Conservation (phyloP, 2,888 invertebrate genomes). For the Zaprionus obscuricornis region DNA sequence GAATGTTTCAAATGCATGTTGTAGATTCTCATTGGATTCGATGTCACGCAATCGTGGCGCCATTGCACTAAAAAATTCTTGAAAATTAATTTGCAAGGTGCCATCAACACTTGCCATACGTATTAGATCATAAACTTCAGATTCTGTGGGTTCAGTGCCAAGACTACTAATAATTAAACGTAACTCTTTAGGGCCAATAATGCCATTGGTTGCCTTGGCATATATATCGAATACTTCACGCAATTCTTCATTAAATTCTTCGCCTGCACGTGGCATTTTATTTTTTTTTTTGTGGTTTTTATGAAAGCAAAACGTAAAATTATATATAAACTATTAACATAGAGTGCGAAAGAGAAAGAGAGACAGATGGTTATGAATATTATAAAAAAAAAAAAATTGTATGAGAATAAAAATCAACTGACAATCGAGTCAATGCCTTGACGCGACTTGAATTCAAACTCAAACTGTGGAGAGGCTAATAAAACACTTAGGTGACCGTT, state of each 20-base stretch:
- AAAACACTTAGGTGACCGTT: conserved; percentile 70
- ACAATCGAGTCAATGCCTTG: conserved; percentile 55
- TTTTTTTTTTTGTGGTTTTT: no score
- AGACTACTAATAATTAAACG: conserved; percentile 98
- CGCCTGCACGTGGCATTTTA: no score
- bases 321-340: conserved; percentile 10
- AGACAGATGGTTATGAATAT: conserved; percentile 1
- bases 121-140: conserved; percentile 99
- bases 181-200: conserved; percentile 98
- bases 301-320: conserved; percentile 3
- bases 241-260: conserved; percentile 99
- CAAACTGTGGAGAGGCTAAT: conserved; percentile 63
- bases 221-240: conserved; percentile 99
- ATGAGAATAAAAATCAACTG: conserved; percentile 46
- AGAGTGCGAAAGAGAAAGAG: conserved; percentile 3
- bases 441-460: conserved; percentile 39
- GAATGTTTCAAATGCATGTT: conserved; percentile 85
- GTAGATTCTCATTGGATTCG: conserved; percentile 98
- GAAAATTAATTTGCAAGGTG: conserved; percentile 96
- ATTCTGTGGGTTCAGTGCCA: conserved; percentile 99
- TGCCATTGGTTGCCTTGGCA: conserved; percentile 99
- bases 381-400: neutral
- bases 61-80: conserved; percentile 99
- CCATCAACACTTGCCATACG: conserved; percentile 93
- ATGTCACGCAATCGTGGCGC: conserved; percentile 99